A percentile compares a stretch with the other conserved stretches of the same genome.
These are phyloP conservation scores for Lates calcarifer DNA, from an alignment of 2,113 vertebrate genomes.

Conservation along the genomic window DNA sequence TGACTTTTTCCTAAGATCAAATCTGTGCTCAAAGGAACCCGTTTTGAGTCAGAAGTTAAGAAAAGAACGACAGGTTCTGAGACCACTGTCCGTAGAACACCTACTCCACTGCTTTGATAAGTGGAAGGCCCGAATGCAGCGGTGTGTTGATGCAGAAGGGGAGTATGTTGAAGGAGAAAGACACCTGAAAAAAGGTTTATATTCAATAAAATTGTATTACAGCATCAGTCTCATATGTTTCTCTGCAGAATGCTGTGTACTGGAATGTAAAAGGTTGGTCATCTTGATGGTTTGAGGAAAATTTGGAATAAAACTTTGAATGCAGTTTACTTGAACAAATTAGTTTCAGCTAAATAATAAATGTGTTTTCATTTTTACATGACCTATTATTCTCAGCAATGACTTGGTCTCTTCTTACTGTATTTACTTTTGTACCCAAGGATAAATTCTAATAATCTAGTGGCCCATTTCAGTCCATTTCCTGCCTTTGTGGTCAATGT, in stretches of 20 bases:
- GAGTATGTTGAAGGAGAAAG: too few relatives aligned
- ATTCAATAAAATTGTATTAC: too few relatives aligned
- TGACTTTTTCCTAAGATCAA: too few relatives aligned
- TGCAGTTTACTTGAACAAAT: not conserved
- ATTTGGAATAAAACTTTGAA: not conserved
- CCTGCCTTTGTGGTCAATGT: slow-evolving; percentile 13
- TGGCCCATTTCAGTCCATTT: slow-evolving; percentile 20
- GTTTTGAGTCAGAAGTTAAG: too few relatives aligned
- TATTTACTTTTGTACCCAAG: slow-evolving; percentile 16
- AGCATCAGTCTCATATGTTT: too few relatives aligned
- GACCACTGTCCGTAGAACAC: too few relatives aligned
- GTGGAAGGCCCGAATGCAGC: too few relatives aligned
- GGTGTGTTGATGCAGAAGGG: too few relatives aligned
- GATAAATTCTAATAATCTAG: slow-evolving; percentile 3
- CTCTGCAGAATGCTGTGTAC: not conserved
- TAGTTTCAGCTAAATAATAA: slow-evolving; percentile 11
- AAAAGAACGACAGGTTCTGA: too few relatives aligned
- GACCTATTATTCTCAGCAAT: not conserved
- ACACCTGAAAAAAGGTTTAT: too few relatives aligned
- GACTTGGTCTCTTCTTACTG: slow-evolving; percentile 17
- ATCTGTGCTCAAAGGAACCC: too few relatives aligned
- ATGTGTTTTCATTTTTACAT: slow-evolving; percentile 18
- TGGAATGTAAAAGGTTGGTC: not conserved
- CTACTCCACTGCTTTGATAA: too few relatives aligned
- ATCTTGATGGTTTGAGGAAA: not conserved